Evolutionary conservation across 2,888 invertebrate genomes (phyloP).

Genomic region (Tinea trinotella): DNA sequence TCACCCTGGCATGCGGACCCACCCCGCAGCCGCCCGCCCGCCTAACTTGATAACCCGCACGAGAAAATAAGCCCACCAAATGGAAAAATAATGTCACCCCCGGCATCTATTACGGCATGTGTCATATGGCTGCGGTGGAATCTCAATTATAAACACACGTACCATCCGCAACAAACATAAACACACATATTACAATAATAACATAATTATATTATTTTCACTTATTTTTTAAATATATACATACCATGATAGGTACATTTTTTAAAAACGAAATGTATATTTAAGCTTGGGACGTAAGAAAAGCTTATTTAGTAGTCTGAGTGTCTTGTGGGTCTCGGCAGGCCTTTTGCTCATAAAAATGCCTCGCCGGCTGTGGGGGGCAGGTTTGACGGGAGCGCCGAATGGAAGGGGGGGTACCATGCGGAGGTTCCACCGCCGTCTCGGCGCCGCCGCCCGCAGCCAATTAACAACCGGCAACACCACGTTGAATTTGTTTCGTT

Average conservation of each 20-base stretch:
- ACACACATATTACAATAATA: too few relatives aligned
- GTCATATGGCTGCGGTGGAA: slow-evolving; percentile 23
- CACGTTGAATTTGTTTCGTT: slow-evolving; percentile 65
- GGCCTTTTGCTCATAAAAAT: slow-evolving; percentile 64
- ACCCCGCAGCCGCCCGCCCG: slow-evolving; percentile 42
- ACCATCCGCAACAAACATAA: too few relatives aligned
- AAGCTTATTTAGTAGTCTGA: too few relatives aligned
- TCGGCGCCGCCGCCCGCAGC: slow-evolving; percentile 72
- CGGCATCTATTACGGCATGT: slow-evolving; percentile 41
- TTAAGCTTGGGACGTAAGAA: too few relatives aligned
- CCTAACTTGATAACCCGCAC: slow-evolving; percentile 67
- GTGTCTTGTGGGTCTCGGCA: slow-evolving; percentile 53
- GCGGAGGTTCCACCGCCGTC: slow-evolving; percentile 71
- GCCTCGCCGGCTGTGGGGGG: slow-evolving; percentile 44
- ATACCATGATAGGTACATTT: too few relatives aligned
- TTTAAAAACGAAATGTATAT: too few relatives aligned
- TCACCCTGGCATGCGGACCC: slow-evolving; percentile 57
- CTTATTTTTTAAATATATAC: too few relatives aligned
- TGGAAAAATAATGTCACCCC: slow-evolving; percentile 65
- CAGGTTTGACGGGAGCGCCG: slow-evolving; percentile 42
- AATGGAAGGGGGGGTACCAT: slow-evolving; percentile 56
- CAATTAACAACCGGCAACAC: slow-evolving; percentile 67
- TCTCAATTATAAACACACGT: slow-evolving; percentile 1
- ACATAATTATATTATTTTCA: too few relatives aligned
- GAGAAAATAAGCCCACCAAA: slow-evolving; percentile 69